Evolutionary conservation across 64 coral and sea anemone genomes (phyloP), one percentile per base, ranked within the genome.

Genomic region (Stylophora pistillata): DNA sequence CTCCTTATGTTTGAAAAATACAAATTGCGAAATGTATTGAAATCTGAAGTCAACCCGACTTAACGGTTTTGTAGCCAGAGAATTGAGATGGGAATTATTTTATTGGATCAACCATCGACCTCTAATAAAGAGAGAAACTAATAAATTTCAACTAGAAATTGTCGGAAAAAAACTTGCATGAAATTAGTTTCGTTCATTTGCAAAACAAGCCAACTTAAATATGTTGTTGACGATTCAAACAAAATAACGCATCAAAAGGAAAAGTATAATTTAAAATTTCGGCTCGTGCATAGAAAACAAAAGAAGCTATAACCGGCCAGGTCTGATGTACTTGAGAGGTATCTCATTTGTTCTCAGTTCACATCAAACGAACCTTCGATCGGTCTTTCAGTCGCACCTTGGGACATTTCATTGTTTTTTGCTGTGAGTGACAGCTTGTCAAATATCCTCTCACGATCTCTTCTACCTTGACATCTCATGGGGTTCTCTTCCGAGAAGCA

Each of bases 401-500:
- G 57, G 56, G 58, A 82, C 15, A 41, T 33, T 32, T 61, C 57
- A 62, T 82, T 82, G 56, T 82, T 20, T 65, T 82, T 34, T 53
- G 58, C 26, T 53, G 15, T 68, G 62, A 69, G 20, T 84, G 80
- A 84, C 80, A 84, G 20, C 80, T 70, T 84, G 80, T 69, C 80
- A 84, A 69, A 41, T 84, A 52, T 61, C 16, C 26, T 52, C 23
- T 58, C 74, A 74, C 73, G 17, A 41, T 91, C 33, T 37, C 73
- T 77, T 64, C 18, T 21, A 32, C 16, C 75, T 74, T 92, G 90
- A 75, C 90, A 86, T 68, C 78, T 92, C 81, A 71, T 72, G 82
- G 27, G 82, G 30, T 53, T 77, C 55, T 47, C 90, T 92, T 92
- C 90, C 90, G 90, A 84, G 80, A 25, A 84, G 30, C 58, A 14